Evolutionary conservation across 2,113 vertebrate genomes (phyloP), one percentile per base, ranked within the genome.

Genomic region (Uropsilus gracilis): DNA sequence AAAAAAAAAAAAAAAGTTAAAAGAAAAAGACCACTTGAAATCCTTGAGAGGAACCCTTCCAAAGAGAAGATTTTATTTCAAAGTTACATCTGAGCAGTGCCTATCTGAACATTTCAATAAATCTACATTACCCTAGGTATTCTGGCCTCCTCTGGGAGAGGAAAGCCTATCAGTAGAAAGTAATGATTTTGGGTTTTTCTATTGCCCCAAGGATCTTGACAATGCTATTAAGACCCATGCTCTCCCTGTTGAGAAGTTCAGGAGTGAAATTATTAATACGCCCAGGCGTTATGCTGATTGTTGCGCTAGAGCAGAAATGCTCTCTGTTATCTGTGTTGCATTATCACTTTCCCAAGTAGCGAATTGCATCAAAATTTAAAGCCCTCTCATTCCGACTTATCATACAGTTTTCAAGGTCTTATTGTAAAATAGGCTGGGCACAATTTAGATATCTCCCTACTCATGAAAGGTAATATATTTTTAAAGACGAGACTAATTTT

Each of bases 251-350:
- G 93, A 97, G 97, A 97, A 97, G 75, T 95, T 94, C 96, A 94
- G 97, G 91, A 98, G 95, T 89, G 94, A 97, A 98, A 97, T 95
- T 97, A 94, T 63, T 80, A 98, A 97, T 95, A 97, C 68, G 94
- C 96, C 69, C 50, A 94, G 96, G 93, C 89, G 48, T 96, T 90
- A 84, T 91, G 96, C 12, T 97, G 97, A 98, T 94, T 86, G 86
- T 92, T 93, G 89, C 68, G 66, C 95, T 88, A 77, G 63, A 86
- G 95, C 94, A 96, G 83, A 94, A 63, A 32, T 64, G 75, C 82
- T 92, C 76, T 94, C 93, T 91, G 94, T 97, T 97, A 97, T 97
- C 66, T 61, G 83, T 94, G 95, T 87, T 69, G 48, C 76, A 87
- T 96, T 97, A 95, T 95, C 97, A 98, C 95, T 94, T 93, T 96